Percentiles rank a stretch among this genome's conserved stretches.
phyloP scores from a whole-genome alignment of 2,797 vertebrate species.

The Falco concolor region DNA sequence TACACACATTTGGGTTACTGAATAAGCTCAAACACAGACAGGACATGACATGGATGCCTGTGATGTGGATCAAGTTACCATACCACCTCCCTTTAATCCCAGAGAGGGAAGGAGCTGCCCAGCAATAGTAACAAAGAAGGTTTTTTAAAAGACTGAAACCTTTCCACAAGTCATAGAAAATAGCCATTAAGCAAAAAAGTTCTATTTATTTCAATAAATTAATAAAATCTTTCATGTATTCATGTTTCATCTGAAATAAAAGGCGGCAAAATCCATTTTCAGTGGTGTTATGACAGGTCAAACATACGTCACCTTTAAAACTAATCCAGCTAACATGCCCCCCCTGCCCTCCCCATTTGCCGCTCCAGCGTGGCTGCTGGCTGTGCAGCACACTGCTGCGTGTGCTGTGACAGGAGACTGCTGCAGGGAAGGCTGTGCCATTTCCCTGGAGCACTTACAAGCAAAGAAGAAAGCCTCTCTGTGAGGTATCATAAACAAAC shows the following conservation, averaged over 20 bases:
- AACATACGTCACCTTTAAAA: not conserved
- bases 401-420: not conserved
- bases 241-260: not conserved
- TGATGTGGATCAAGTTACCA: not conserved
- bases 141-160: not conserved
- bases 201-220: not conserved
- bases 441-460: conserved; percentile 25
- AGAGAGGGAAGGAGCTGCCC: not conserved
- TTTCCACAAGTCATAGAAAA: not conserved
- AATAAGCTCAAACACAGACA: not conserved
- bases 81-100: not conserved
- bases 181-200: not conserved
- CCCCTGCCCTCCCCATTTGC: not conserved
- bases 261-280: not conserved
- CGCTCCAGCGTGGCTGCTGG: not conserved
- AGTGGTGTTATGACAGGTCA: not conserved
- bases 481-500: conserved; percentile 29
- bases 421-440: not conserved
- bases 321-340: not conserved
- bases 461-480: conserved; percentile 16
- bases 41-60: not conserved
- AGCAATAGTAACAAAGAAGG: not conserved
- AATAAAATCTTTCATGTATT: not conserved
- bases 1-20: not conserved
- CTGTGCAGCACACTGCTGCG: not conserved